Conservation (phyloP, 2,113 vertebrate species). For the Sapayoa aenigma region DNA sequence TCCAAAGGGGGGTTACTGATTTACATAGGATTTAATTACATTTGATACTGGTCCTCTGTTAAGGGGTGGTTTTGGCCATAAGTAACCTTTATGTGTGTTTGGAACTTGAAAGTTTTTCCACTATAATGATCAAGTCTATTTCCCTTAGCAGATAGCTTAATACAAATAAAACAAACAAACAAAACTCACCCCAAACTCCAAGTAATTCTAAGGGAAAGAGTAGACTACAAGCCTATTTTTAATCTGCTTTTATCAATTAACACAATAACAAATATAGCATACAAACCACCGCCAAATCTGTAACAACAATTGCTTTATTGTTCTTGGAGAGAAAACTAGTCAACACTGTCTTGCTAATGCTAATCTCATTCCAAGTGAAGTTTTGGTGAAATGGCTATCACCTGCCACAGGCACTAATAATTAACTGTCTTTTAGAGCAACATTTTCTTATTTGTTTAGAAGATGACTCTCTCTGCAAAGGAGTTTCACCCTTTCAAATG, state of each 20-base stretch:
- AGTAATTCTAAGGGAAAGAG: neutral
- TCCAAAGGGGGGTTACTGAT: neutral
- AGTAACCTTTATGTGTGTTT: neutral
- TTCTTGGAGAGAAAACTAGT: neutral
- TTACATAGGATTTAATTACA: neutral
- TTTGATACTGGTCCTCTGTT: neutral
- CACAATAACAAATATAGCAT: neutral
- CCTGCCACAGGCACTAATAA: neutral
- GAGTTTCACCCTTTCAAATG: neutral
- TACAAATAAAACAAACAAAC: neutral
- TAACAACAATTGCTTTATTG: neutral
- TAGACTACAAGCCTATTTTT: neutral
- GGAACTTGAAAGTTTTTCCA: neutral
- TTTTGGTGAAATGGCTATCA: neutral
- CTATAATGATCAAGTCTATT: neutral
- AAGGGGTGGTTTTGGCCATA: neutral
- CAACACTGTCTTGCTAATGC: neutral
- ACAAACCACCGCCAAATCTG: neutral
- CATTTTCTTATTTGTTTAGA: neutral
- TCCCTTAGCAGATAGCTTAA: neutral
- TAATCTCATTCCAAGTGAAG: neutral
- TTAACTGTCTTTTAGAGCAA: neutral
- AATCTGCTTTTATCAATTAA: neutral
- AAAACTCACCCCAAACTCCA: neutral
- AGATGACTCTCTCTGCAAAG: neutral